Conservation (phyloP, 2,888 invertebrate species). For the Hymenopus coronatus region DNA sequence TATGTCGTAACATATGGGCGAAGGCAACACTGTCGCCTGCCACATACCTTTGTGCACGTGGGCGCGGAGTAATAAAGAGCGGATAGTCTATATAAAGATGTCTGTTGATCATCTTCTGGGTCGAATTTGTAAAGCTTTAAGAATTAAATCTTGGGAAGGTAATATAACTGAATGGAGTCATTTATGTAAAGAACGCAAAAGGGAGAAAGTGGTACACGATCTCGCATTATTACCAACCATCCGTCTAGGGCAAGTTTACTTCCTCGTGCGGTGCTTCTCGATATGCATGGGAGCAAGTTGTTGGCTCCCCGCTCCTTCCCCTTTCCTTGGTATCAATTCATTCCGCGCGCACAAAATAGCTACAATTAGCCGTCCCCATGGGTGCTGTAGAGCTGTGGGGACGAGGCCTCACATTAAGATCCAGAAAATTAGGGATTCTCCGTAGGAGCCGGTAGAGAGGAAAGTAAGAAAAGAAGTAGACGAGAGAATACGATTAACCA, state of each 20-base stretch:
- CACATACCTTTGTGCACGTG: too few species aligned
- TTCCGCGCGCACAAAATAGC: constrained; percentile 30
- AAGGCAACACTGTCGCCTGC: too few species aligned
- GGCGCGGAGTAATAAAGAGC: too few species aligned
- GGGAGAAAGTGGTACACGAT: neutral
- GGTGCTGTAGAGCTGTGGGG: constrained; percentile 25
- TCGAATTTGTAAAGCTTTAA: too few species aligned
- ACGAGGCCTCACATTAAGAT: constrained; percentile 18
- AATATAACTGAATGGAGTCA: too few species aligned
- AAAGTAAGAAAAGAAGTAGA: neutral
- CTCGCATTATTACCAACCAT: neutral
- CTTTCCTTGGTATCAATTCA: constrained; percentile 26
- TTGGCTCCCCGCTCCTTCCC: neutral
- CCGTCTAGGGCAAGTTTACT: neutral
- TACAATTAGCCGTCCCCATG: constrained; percentile 31
- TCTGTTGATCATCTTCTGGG: too few species aligned
- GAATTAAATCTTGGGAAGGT: too few species aligned
- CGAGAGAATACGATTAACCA: neutral
- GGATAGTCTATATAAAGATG: too few species aligned
- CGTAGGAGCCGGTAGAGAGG: neutral
- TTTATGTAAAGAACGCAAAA: too few species aligned
- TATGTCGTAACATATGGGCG: too few species aligned
- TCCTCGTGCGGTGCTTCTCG: neutral
- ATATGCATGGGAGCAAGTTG: constrained; percentile 23
- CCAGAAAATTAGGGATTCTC: constrained; percentile 29